These are phyloP conservation scores for Spodoptera littoralis DNA, from an alignment of 2,888 invertebrate species.

Conservation along the genomic window DNA sequence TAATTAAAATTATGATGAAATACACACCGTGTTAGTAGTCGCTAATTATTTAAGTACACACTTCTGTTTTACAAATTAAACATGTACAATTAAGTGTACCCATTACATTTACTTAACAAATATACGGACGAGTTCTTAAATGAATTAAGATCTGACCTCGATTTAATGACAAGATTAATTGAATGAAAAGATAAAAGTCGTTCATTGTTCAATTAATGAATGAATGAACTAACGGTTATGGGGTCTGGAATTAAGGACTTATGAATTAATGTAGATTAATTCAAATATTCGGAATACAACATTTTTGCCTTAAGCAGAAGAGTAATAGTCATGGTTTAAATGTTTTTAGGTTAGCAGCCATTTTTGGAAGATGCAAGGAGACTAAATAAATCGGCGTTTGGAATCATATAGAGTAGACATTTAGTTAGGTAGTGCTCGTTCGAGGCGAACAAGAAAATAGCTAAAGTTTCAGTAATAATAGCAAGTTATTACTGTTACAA, in stretches of 20 bases:
- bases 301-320: conserved; percentile 7
- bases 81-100: conserved; percentile 44
- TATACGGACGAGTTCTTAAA: conserved; percentile 50
- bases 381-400: conserved; percentile 1
- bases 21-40: conserved; percentile 24
- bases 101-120: conserved; percentile 44
- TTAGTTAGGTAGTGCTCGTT: conserved; percentile 10
- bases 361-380: neutral
- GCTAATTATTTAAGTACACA: conserved; percentile 39
- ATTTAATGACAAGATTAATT: conserved; percentile 68
- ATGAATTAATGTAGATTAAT: conserved; percentile 42
- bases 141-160: conserved; percentile 60
- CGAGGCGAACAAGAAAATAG: conserved; percentile 23
- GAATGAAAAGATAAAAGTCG: conserved; percentile 67
- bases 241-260: conserved; percentile 56
- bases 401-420: neutral
- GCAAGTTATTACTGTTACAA: conserved; percentile 29
- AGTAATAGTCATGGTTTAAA: conserved; percentile 7
- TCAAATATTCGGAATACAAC: conserved; percentile 18
- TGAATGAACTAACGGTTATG: conserved; percentile 51
- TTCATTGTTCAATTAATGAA: conserved; percentile 69
- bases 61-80: conserved; percentile 45
- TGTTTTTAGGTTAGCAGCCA: neutral
- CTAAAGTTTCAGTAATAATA: conserved; percentile 40
- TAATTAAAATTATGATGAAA: conserved; percentile 34